phyloP scores from a whole-genome alignment of 2,797 vertebrate species.

The Argentina silus region DNA sequence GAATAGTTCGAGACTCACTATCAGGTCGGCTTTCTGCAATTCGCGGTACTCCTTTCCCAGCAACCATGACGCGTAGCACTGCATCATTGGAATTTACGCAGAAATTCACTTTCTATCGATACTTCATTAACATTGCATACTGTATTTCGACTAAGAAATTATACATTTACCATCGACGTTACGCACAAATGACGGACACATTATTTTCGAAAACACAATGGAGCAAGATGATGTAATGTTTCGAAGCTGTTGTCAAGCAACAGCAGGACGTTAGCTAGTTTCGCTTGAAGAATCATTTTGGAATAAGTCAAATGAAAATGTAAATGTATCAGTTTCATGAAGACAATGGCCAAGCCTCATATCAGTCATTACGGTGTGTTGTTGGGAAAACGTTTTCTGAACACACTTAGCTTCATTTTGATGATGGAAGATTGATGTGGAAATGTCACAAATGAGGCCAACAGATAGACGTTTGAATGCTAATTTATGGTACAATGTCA shows the following conservation, averaged over 20 bases:
- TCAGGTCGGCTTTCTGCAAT: background rate
- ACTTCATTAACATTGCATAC: too few species aligned
- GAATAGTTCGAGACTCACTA: background rate
- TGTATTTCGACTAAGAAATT: background rate
- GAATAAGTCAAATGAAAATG: too few species aligned
- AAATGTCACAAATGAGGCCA: background rate
- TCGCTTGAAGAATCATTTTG: background rate
- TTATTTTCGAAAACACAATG: background rate
- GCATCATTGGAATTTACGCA: background rate
- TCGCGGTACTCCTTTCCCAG: background rate
- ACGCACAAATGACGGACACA: background rate
- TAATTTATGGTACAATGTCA: background rate
- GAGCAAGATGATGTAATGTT: background rate
- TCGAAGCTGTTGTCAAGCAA: slow-evolving; percentile 15
- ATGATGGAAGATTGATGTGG: background rate
- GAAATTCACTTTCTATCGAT: background rate
- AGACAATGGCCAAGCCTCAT: too few species aligned
- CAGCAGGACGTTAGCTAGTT: background rate
- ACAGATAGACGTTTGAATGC: background rate
- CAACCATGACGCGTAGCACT: background rate
- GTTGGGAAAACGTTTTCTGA: background rate
- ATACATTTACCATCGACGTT: background rate
- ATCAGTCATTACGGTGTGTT: too few species aligned
- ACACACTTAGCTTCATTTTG: background rate
- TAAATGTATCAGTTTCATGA: too few species aligned